Evolutionary conservation across 1,140 invertebrate genomes (phyloP), one percentile per base, ranked within the genome.

Genomic region (Pseudomyrmex gracilis): DNA sequence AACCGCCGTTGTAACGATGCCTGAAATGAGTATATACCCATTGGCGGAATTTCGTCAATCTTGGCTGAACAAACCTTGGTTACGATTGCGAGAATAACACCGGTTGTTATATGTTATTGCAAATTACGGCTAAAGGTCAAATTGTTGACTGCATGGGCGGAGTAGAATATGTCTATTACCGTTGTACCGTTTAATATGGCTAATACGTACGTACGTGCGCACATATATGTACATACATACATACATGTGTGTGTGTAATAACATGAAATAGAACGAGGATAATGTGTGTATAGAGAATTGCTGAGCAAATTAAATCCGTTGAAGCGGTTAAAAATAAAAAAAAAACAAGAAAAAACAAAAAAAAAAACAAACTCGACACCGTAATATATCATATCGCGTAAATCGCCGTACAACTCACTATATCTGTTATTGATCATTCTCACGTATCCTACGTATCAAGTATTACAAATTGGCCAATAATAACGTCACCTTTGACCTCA

Each of bases 51-150:
- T 80, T 70, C 76, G 76, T 66, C 55, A 80, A 80, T 80, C 66
- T 70, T 55, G 66, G 66, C 49, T 78, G 53, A 78, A 70, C 55
- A 66, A 58, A 70, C 20, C 60, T 70, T 47, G 45, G 53, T 49
- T 60, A n/a, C 43, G 12, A 66, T 34, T 15, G 66, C 53, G 12
- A 57, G 53, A 45, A 58, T 60, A 71, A 70, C 53, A 4, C 15
- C 76, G 45, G 53, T 71, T 34, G 34, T 34, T 80, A 24, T 15
- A 49, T 51, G 67, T 24, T 70, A 70, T 20, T 71, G 76, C 53
- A n/a, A 80, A 80, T 80, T 71, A 80, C 43, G 22, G 66, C 10
- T 70, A 60, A 71, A 58, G 55, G 55, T 80, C 60, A 80, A 80
- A 80, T 71, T 70, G 45, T 80, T 47, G 51, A 80, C 51, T 58